Base-by-base conservation (phyloP, 2,113 vertebrate species). In the Dasyurus viverrinus region DNA sequence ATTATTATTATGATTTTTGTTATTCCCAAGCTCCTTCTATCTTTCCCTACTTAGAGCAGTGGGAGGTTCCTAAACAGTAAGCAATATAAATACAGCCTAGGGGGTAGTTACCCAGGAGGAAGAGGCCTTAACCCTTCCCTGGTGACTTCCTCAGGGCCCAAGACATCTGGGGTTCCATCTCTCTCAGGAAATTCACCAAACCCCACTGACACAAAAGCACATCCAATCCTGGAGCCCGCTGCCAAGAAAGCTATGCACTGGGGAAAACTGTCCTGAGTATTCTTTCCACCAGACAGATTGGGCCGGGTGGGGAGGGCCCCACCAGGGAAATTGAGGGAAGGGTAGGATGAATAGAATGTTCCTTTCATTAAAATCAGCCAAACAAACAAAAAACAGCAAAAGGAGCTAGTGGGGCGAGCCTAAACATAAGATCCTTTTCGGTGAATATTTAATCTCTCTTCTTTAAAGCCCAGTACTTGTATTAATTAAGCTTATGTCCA, bases 161-260 rank as follows among this genome's bases (percentile, higher is more conserved):
- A 92, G 54, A 94, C 95, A 97, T 94, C 93, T 97, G 95, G 94
- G 96, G 94, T 97, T 93, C 26, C 47, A 27, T 90, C 89, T 90
- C 91, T 54, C 94, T 90, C 91, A 23, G 52, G 91, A 96, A 96
- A 96, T 84, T 89, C 95, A 94, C 8, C 53, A 22, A 36, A 68
- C 94, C 95, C 93, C 95, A 60, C 93, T 91, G 96, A 95, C 93
- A 94, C 89, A 97, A 95, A 94, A 93, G 94, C 92, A 54, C 95
- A 95, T 95, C 96, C 96, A 95, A 97, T 97, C 97, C 91, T 16
- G n/a, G 93, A 95, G 93, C 91, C 52, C 50, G 94, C 68, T 53
- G 94, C 93, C 54, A 50, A 8, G n/a, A 53, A 23, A 54, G 22
- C 53, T 50, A 36, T 22, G 36, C 95, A 68, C 48, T 11, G 53